Evolutionary conservation across 2,888 invertebrate genomes (phyloP), one percentile per base, ranked within the genome.

Genomic region (Coleophora flavipennella): DNA sequence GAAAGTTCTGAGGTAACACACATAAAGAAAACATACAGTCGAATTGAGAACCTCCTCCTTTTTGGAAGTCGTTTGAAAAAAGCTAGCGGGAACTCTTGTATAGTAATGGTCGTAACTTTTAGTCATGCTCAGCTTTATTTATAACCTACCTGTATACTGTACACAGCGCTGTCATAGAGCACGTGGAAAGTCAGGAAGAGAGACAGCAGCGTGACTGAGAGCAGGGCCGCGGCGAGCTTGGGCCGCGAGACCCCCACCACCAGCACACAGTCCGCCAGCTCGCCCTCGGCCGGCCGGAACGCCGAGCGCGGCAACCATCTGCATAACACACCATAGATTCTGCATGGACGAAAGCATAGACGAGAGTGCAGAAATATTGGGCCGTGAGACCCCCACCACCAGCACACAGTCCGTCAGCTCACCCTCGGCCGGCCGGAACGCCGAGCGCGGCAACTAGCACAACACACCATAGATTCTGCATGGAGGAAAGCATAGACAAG

Each of bases 131-230:
- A n/a, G n/a, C n/a, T n/a, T n/a, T n/a, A n/a, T n/a, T 34, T 20
- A 7, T 1, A 20, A 34, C n/a, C 8, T 11, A 86, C 88, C 77
- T 92, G 92, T 55, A 93, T 87, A 62, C 92, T 92, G 76, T 92
- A 92, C 37, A 93, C 88, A 39, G 93, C 93, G 69, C 92, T 93
- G 83, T 94, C 93, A 85, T 93, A 93, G 44, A 93, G 88, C 60
- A 93, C 90, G 68, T 93, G 93, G 80, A 93, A 93, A 55, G 93
- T 93, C 66, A 94, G 89, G 79, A 93, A 93, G 53, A 94, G 87
- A 29, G 93, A 93, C 50, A 93, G 86, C 54, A 93, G 86, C 83
- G 92, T 92, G 67, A 93, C 90, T 59, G 92, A 91, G 53, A 93
- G 87, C 73, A 93, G 90, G 54, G 90, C 90, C 68, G 92, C 90